Percentiles rank a stretch among this genome's conserved stretches.
phyloP scores from a whole-genome alignment of 2,797 vertebrate species.

The Botia kubotai region DNA sequence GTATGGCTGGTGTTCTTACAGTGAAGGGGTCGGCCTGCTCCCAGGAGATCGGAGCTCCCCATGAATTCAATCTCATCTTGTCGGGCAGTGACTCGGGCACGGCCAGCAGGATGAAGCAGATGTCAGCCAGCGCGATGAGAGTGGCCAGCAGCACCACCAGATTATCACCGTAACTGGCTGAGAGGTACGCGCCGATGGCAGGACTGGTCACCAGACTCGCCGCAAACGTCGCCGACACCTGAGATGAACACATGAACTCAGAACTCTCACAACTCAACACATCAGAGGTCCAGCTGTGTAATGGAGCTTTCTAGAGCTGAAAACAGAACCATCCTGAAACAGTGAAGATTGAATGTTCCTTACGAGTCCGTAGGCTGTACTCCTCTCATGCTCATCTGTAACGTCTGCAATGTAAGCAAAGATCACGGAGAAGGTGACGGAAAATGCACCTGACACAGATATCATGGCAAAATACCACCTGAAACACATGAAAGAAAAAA shows the following conservation, averaged over 20 bases:
- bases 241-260: no score
- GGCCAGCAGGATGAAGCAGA: conserved; percentile 90
- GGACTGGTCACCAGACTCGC: conserved; percentile 93
- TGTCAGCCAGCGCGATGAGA: conserved; percentile 87
- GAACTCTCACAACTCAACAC: no score
- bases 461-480: conserved; percentile 99
- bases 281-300: no score
- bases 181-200: conserved; percentile 92
- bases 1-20: conserved; percentile 71
- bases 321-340: no score
- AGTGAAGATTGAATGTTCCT: conserved; percentile 58
- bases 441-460: conserved; percentile 92
- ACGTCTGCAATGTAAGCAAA: conserved; percentile 95
- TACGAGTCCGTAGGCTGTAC: conserved; percentile 93
- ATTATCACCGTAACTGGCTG: conserved; percentile 87
- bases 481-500: conserved; percentile 3
- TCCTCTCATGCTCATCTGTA: conserved; percentile 89
- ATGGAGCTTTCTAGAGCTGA: no score
- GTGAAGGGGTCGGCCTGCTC: conserved; percentile 92
- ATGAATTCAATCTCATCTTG: conserved; percentile 89
- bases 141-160: conserved; percentile 89
- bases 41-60: conserved; percentile 91
- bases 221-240: conserved; percentile 95
- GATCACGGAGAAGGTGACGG: conserved; percentile 96
- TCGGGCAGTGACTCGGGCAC: conserved; percentile 92